Conservation (phyloP, 37 sponge, comb jelly and placozoan genomes). For the Aplysina aerophoba region DNA sequence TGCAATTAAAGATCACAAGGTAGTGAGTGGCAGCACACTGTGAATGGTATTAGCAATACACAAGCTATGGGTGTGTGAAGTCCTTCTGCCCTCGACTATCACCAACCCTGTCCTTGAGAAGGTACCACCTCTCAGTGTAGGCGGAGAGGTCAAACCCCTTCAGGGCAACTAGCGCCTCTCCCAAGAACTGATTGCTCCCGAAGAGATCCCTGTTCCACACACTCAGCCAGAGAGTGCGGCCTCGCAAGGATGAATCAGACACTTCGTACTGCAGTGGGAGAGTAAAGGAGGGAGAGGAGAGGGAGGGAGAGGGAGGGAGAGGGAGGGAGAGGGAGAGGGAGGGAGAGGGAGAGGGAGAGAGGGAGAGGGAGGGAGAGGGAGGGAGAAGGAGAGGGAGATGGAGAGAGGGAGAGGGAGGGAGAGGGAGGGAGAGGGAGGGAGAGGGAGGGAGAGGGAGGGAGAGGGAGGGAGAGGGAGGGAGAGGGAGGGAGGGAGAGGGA, state of each 20-base stretch:
- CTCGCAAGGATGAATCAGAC: background rate
- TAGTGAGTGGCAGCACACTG: too few relatives aligned
- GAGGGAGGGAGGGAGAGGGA: too few relatives aligned
- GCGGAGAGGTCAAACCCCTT: conserved; percentile 47
- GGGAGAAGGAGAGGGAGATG: background rate
- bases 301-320: background rate
- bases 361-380: too few relatives aligned
- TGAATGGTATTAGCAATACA: too few relatives aligned
- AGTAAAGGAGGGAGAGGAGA: background rate
- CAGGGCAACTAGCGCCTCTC: conserved; percentile 69
- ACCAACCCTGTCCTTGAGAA: conserved; percentile 61
- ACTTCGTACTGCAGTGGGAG: conserved; percentile 37
- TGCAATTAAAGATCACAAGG: background rate
- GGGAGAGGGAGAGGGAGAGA: background rate
- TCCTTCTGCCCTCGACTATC: background rate
- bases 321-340: background rate
- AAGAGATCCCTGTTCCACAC: conserved; percentile 77
- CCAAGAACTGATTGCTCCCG: conserved; percentile 69
- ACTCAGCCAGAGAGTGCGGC: conserved; percentile 60
- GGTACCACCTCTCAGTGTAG: conserved; percentile 49
- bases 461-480: too few relatives aligned
- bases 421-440: too few relatives aligned
- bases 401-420: background rate
- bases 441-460: too few relatives aligned
- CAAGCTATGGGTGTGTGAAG: too few relatives aligned